These are phyloP conservation scores for Drosophila sordidapex DNA, from an alignment of 2,888 invertebrate genomes.

Conservation along the genomic window DNA sequence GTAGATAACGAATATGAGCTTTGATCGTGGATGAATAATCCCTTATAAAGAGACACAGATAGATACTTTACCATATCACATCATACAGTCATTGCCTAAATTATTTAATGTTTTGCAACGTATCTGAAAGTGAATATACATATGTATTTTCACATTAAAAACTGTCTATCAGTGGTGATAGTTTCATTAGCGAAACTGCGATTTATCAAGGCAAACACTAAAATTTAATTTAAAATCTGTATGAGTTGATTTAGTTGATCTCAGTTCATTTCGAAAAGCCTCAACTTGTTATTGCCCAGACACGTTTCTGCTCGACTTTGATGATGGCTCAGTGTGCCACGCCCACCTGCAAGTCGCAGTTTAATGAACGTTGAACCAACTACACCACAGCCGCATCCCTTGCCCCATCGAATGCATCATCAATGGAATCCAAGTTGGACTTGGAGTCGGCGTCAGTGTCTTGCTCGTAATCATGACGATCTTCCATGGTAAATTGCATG, in stretches of 20 bases:
- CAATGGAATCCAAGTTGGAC: conserved; percentile 13
- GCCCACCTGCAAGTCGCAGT: conserved; percentile 49
- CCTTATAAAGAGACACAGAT: background rate
- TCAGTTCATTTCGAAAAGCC: conserved; percentile 2
- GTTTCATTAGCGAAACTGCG: background rate
- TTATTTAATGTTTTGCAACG: background rate
- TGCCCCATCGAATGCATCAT: conserved; percentile 61
- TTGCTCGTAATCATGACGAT: conserved; percentile 63
- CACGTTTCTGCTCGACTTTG: conserved; percentile 40
- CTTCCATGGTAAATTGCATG: conserved; percentile 70
- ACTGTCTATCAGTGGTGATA: background rate
- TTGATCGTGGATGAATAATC: background rate
- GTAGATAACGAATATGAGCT: background rate
- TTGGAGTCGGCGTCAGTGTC: conserved; percentile 28
- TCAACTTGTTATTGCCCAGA: conserved; percentile 9
- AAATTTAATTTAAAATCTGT: background rate
- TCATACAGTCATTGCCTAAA: background rate
- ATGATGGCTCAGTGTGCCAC: conserved; percentile 32
- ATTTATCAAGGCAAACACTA: background rate
- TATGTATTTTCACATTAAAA: background rate
- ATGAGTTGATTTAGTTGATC: conserved; percentile 4
- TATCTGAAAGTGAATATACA: background rate
- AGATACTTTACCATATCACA: background rate
- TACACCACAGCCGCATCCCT: conserved; percentile 8
- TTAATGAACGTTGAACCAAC: conserved; percentile 30